Evolutionary conservation across 2,888 invertebrate genomes (phyloP).

Genomic region (Peribatodes rhomboidaria): DNA sequence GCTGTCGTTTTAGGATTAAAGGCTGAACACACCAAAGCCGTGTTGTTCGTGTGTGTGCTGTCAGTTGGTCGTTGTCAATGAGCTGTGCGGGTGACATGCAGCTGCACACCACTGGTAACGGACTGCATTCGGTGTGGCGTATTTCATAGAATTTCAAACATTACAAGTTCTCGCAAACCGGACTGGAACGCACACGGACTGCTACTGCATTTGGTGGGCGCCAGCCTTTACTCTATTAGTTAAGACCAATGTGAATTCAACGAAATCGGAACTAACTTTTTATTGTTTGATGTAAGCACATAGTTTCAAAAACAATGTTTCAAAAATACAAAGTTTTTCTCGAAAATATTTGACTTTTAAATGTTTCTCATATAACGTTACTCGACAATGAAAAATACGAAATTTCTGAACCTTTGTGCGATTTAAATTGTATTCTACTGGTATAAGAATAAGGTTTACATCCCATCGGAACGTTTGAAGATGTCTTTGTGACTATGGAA

Average conservation of each 20-base stretch:
- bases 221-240: not conserved
- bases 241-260: constrained; percentile 5
- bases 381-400: constrained; percentile 3
- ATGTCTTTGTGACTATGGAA: constrained; percentile 39
- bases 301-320: constrained; percentile 11
- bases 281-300: constrained; percentile 8
- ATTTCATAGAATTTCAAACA: too few species aligned
- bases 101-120: too few species aligned
- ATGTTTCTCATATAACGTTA: constrained; percentile 5
- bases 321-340: too few species aligned
- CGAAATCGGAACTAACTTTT: not conserved
- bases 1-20: too few species aligned
- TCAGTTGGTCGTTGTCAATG: too few species aligned
- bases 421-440: constrained; percentile 4
- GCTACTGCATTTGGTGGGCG: too few species aligned
- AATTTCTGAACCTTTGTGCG: constrained; percentile 3
- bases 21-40: too few species aligned
- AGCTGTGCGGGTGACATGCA: too few species aligned
- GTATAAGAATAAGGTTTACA: constrained; percentile 27
- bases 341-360: not conserved
- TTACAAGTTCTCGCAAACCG: too few species aligned
- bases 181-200: too few species aligned
- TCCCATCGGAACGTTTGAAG: constrained; percentile 5
- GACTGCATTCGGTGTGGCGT: too few species aligned
- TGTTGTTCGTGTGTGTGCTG: too few species aligned